Base-by-base conservation (phyloP, 2,888 invertebrate genomes). In the Drosophila robusta region DNA sequence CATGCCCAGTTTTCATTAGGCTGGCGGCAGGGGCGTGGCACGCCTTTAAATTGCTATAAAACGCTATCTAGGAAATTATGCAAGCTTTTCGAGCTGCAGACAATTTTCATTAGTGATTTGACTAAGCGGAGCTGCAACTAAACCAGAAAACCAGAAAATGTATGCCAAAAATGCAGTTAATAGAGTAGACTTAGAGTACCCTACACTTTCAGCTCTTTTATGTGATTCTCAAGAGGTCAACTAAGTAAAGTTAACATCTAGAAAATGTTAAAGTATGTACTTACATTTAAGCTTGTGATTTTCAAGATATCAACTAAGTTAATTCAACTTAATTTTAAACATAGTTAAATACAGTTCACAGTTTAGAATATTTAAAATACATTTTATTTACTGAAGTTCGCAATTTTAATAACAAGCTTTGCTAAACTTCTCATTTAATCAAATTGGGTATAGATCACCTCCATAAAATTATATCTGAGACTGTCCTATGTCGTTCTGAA, bases 1-100 rank as follows among this genome's bases (percentile, higher is more conserved):
- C 82, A 86, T 74, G 80, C 66, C 60, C 68, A 71, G 83, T 80
- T 86, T 80, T 70, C 78, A 82, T 80, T 86, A 80, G 68, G 22
- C 60, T 14, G n/a, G 26, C 45, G 38, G 12, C 26, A 18, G 45
- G 42, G 65, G 60, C 64, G 75, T 62, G 58, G 46, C 26, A 8
- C 52, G 61, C 41, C 68, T 57, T 16, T 16, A 61, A 66, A 22
- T 57, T 36, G 24, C 7, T 42, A 58, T 62, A 45, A 68, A 55
- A 63, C 49, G 46, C 55, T 52, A 44, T 60, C 74, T 64, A 36
- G 38, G 18, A 63, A 61, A 67, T 62, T 70, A 57, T 75, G 69
- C 65, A 72, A 66, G 57, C 24, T 29, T 29, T 18, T 38, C 18
- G 14, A 36, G 16, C 57, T 41, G 49, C 49, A 70, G 67, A 70